Conservation (phyloP, 2,797 vertebrate genomes). For the Myotis daubentonii region DNA sequence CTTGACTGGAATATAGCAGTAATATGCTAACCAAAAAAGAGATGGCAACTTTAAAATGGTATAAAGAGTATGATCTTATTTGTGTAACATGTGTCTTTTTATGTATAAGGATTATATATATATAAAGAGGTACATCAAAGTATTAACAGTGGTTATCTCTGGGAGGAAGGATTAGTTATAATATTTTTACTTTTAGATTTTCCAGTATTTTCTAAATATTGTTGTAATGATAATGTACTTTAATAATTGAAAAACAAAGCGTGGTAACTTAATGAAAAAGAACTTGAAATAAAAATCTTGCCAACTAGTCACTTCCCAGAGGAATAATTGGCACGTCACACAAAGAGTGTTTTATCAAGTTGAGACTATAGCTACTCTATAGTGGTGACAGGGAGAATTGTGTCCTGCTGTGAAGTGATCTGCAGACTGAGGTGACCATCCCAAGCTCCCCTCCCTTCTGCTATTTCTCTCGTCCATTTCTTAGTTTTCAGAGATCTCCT, state of each 20-base stretch:
- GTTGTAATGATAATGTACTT: not conserved
- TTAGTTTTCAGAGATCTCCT: conserved; percentile 9
- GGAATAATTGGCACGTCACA: not conserved
- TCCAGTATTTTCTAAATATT: conserved; percentile 34
- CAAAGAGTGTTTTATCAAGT: conserved; percentile 4
- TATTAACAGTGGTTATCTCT: not conserved
- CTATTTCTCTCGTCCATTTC: not conserved
- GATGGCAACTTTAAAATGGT: not conserved
- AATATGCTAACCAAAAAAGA: not conserved
- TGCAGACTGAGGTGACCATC: not conserved
- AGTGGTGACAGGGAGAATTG: not conserved
- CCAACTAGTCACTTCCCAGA: not conserved
- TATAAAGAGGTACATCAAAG: not conserved
- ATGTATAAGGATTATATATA: not conserved
- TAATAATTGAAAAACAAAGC: conserved; percentile 37
- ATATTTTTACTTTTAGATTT: not conserved
- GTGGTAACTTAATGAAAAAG: conserved; percentile 27
- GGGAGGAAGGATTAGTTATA: not conserved
- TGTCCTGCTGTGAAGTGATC: not conserved
- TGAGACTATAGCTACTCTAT: not conserved
- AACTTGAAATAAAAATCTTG: conserved; percentile 7
- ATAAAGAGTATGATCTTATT: not conserved
- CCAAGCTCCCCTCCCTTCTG: not conserved
- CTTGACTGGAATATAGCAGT: conserved; percentile 11
- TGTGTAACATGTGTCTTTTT: not conserved